Evolutionary conservation across 2,113 vertebrate species (phyloP).

Genomic region (Zosterops borbonicus): DNA sequence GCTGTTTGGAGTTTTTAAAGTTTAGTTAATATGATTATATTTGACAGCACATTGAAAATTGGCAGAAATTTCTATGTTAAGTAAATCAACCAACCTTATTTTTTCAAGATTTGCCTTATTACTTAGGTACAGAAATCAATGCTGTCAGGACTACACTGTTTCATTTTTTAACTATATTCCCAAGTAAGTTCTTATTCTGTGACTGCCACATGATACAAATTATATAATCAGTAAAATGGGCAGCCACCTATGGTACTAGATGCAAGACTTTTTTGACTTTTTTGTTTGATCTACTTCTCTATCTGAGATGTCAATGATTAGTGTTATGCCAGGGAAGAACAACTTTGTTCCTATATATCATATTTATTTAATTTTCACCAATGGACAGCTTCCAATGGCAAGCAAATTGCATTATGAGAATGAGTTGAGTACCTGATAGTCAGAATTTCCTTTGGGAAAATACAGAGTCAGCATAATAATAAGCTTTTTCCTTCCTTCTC

Average conservation of each 20-base stretch:
- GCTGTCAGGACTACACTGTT: neutral
- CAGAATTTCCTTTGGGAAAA: constrained; percentile 18
- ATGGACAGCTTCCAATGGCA: neutral
- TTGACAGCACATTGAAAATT: neutral
- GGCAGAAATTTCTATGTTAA: neutral
- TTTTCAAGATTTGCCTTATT: neutral
- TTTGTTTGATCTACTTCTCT: neutral
- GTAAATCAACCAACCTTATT: neutral
- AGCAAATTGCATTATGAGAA: neutral
- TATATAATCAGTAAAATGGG: neutral
- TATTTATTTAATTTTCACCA: constrained; percentile 7
- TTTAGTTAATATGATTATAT: constrained; percentile 5
- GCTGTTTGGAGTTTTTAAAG: neutral
- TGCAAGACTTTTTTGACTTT: neutral
- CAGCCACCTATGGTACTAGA: neutral
- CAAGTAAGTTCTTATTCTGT: neutral
- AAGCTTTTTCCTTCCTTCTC: neutral
- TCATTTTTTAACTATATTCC: neutral
- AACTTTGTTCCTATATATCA: neutral
- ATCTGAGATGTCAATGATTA: neutral
- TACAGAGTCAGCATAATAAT: neutral
- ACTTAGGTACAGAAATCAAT: neutral
- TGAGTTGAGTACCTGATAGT: neutral
- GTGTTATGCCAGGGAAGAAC: neutral
- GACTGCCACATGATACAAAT: neutral